phyloP scores from a whole-genome alignment of 2,113 vertebrate genomes.

The Oreochromis niloticus region DNA sequence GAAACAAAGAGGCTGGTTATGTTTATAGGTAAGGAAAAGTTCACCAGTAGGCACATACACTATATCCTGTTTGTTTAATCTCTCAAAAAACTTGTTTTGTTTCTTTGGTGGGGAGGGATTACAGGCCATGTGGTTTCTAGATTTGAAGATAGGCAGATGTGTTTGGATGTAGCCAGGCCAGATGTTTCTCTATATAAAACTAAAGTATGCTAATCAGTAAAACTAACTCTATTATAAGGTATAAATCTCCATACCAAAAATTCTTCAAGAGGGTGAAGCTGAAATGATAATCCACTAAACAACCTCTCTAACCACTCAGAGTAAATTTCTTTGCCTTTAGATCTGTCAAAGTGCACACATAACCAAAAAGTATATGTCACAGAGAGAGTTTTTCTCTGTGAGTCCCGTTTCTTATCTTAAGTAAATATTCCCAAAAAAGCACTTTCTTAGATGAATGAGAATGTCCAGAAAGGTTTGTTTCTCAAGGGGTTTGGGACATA shows the following conservation, averaged over 20 bases:
- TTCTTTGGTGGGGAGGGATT: not conserved
- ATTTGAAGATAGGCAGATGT: not conserved
- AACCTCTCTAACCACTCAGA: not conserved
- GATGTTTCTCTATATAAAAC: not conserved
- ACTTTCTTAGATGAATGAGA: slow-evolving; percentile 14
- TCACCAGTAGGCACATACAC: not conserved
- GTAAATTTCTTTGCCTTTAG: not conserved
- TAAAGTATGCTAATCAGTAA: not conserved
- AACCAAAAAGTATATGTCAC: not conserved
- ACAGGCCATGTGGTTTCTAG: not conserved
- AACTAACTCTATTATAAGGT: not conserved
- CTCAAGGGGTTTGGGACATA: not conserved
- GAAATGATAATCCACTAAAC: not conserved
- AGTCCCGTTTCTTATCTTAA: slow-evolving; percentile 22
- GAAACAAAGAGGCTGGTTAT: not conserved
- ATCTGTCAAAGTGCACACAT: not conserved
- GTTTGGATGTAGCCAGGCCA: not conserved
- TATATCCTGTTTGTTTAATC: not conserved
- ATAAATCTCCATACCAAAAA: not conserved
- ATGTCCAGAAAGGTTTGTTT: not conserved
- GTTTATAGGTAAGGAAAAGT: not conserved
- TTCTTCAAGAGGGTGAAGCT: not conserved
- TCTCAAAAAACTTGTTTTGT: not conserved
- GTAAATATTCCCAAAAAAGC: slow-evolving; percentile 27
- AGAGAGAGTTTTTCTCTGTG: not conserved